These are phyloP conservation scores for Drosophila percnosoma DNA, from an alignment of 2,888 invertebrate genomes.

Conservation along the genomic window DNA sequence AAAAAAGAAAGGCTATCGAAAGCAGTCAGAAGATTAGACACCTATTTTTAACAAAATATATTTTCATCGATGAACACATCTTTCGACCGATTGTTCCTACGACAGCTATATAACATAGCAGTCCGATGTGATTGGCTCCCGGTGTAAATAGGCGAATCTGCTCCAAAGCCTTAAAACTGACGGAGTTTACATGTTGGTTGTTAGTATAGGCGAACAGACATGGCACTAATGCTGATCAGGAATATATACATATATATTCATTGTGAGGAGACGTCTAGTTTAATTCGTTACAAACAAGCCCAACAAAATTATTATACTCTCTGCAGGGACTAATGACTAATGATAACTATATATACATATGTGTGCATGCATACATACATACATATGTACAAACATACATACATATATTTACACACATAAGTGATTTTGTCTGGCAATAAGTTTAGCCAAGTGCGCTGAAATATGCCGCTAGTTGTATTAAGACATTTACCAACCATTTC, in stretches of 20 bases:
- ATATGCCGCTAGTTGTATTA: slow-evolving; percentile 13
- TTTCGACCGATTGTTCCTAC: not conserved
- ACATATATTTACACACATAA: not conserved
- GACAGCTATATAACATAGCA: not conserved
- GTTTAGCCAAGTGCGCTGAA: slow-evolving; percentile 8
- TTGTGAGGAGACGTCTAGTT: not conserved
- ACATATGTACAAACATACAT: too few relatives aligned
- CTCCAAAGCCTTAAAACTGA: too few relatives aligned
- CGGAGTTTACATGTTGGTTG: too few relatives aligned
- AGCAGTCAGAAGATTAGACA: not conserved
- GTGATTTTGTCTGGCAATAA: not conserved
- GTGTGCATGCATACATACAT: not conserved
- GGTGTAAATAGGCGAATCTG: not conserved
- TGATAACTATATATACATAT: not conserved
- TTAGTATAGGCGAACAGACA: not conserved
- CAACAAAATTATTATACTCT: not conserved
- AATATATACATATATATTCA: not conserved
- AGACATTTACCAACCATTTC: slow-evolving; percentile 19
- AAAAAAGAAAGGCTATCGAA: too few relatives aligned
- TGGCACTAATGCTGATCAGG: not conserved
- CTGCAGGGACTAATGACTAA: not conserved
- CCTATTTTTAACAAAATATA: not conserved
- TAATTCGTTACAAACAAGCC: not conserved
- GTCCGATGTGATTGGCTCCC: too few relatives aligned
- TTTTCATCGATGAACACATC: not conserved